Percentiles rank a stretch among this genome's conserved stretches.
Conservation (phyloP, 2,797 vertebrate genomes). For the Epinephelus awoara region DNA sequence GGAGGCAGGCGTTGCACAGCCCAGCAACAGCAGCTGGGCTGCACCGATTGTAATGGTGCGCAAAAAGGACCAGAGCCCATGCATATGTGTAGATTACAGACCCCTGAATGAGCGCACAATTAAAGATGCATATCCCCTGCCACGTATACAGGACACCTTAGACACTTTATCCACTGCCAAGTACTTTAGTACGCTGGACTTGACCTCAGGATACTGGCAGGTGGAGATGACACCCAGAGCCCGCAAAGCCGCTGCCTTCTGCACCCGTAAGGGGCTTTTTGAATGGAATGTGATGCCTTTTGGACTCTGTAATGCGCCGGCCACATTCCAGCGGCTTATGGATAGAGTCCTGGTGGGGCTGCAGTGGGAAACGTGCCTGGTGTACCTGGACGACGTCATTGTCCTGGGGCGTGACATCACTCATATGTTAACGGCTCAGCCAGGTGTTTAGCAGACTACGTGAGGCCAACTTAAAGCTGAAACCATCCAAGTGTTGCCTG, state of each 20-base stretch:
- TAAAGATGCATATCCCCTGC: conserved; percentile 16
- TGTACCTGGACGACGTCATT: background rate
- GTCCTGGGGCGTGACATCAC: too few species aligned
- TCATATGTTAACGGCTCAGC: too few species aligned
- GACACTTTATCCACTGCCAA: conserved; percentile 11
- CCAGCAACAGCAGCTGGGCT: conserved; percentile 53
- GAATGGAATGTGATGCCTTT: conserved; percentile 15
- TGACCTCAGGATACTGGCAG: conserved; percentile 23
- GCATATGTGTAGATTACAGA: conserved; percentile 26
- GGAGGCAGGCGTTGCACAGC: background rate
- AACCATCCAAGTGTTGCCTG: too few species aligned
- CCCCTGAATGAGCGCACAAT: conserved; percentile 3
- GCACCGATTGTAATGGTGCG: conserved; percentile 35
- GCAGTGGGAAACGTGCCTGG: conserved; percentile 7
- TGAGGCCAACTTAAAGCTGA: too few species aligned
- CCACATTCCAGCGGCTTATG: background rate
- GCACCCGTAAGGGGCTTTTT: background rate
- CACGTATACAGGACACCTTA: background rate
- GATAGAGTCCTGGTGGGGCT: background rate
- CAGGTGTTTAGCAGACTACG: too few species aligned
- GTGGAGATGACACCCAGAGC: conserved; percentile 1
- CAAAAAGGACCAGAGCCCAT: conserved; percentile 17
- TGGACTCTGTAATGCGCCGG: background rate
- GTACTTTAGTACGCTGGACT: conserved; percentile 8
- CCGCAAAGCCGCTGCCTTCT: conserved; percentile 22